Base-by-base conservation (phyloP, 1,140 invertebrate species). In the Streblospio benedicti region DNA sequence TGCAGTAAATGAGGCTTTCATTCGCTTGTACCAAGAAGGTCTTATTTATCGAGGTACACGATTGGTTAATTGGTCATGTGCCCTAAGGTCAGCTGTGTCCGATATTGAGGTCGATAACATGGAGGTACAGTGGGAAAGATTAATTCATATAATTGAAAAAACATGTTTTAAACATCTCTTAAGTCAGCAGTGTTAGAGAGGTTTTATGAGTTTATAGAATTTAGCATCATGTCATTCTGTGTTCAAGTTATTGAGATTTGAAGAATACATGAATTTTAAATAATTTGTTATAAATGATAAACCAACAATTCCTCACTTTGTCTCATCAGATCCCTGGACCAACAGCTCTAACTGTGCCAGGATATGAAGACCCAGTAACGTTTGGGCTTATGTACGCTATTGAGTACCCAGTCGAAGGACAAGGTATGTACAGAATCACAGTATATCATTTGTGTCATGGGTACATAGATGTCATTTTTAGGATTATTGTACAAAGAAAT, bases 81-180 rank as follows among this genome's bases (percentile, higher is more conserved):
- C 90, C 0, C 79, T 99, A 1, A 91, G 93, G 70, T 97, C 93
- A 60, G 94, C 94, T 14, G 97, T 99, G 64, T 98, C 94, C 6
- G 96, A 99, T 76, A 96, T 98, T 69, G 96, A 99, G 80, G 90
- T n/a, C n/a, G n/a, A 89, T 4, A 93, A 97, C 74, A n/a, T n/a
- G n/a, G n/a, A n/a, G n/a, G n/a, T n/a, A 98, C 98, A 80, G 80
- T 88, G 12, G 94, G 98, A 75, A 77, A 99, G 28, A 74, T 85
- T 16, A 93, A 93, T 1, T 80, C 86, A 51, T 97, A 93, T 2
- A 78, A 93, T 59, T 68, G 99, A 12, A 74, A 84, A 25, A 91
- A 99, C 65, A 95, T 96, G 32, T 93, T 93, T 0, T 97, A 98
- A 74, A 81, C 86, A 43, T 87, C 86, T 44, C 83, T 98, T n/a